A percentile compares a stretch with the other conserved stretches of the same genome.
These are phyloP conservation scores for Macrosoma leucophasiata DNA, from an alignment of 2,888 invertebrate genomes.

Conservation along the genomic window DNA sequence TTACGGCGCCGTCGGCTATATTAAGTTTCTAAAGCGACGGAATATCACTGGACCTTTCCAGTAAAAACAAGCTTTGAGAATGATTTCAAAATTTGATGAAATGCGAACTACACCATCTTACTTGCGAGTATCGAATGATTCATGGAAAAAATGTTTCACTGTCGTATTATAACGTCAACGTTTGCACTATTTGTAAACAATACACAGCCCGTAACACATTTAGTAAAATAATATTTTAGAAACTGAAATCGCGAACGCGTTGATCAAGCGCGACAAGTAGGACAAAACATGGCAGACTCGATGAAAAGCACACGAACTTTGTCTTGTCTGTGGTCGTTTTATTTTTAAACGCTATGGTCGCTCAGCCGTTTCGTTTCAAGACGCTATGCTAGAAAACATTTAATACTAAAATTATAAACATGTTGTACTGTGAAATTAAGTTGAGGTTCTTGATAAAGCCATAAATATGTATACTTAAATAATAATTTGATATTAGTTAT, in stretches of 20 bases:
- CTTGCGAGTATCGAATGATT: slow-evolving; percentile 51
- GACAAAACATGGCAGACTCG: slow-evolving; percentile 75
- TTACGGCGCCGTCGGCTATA: slow-evolving; percentile 39
- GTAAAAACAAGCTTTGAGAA: slow-evolving; percentile 47
- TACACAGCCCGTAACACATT: slow-evolving; percentile 67
- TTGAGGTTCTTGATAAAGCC: neutral
- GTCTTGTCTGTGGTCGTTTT: slow-evolving; percentile 67
- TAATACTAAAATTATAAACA: neutral
- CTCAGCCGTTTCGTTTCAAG: too few relatives aligned
- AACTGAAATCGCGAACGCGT: slow-evolving; percentile 67
- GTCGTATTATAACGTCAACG: slow-evolving; percentile 47
- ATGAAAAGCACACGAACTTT: slow-evolving; percentile 61
- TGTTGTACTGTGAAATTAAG: neutral
- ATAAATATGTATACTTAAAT: neutral
- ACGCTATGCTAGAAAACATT: slow-evolving; percentile 7
- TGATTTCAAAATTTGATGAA: slow-evolving; percentile 60
- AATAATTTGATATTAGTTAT: neutral
- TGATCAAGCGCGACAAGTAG: slow-evolving; percentile 74
- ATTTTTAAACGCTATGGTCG: slow-evolving; percentile 53
- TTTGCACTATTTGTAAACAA: slow-evolving; percentile 70
- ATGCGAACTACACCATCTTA: slow-evolving; percentile 59
- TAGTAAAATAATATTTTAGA: slow-evolving; percentile 60
- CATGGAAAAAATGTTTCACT: slow-evolving; percentile 43
- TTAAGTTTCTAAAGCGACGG: slow-evolving; percentile 42
- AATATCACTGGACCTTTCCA: slow-evolving; percentile 41